Evolutionary conservation across 2,888 invertebrate genomes (phyloP), one percentile per base, ranked within the genome.

Genomic region (Macaria notata): DNA sequence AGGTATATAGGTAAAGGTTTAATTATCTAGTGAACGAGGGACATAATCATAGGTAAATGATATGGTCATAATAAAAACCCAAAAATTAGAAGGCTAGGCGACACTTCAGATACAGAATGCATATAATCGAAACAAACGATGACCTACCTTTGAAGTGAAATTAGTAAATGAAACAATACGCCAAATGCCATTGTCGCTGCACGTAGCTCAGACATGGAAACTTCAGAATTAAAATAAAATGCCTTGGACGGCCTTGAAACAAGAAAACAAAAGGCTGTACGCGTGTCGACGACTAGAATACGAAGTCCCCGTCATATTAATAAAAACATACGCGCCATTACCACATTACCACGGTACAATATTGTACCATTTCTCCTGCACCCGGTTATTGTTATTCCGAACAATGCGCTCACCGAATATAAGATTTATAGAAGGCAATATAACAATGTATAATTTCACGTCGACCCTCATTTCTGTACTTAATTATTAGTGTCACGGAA

Each of bases 401-500:
- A 69, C 75, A 79, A 73, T 80, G 75, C 79, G 83, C 81, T 76
- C 81, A 78, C 80, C 78, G 74, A 88, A 87, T 86, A 86, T 86
- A 77, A 83, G 84, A 87, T 88, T 89, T 88, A 89, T 88, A 81
- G 83, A 79, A 79, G 54, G 83, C 79, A 84, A 86, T 47, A 29
- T 85, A 87, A 87, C 86, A 86, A 88, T 86, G 86, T 86, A 87
- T 86, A 89, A 88, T 88, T 88, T 87, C 71, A 82, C 78, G 69
- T 73, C 82, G 78, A 84, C 83, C 86, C 82, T 80, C 81, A 82
- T 82, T 78, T 79, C 76, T 75, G 73, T 76, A 83, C 84, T 87
- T 91, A 88, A 89, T 90, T 90, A 91, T 91, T 88, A 86, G 84
- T 87, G 89, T 90, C 89, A 90, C 89, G 90, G 83, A 88, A 88